Base-by-base conservation (phyloP, 2,797 vertebrate genomes). In the Caiman crocodilus region DNA sequence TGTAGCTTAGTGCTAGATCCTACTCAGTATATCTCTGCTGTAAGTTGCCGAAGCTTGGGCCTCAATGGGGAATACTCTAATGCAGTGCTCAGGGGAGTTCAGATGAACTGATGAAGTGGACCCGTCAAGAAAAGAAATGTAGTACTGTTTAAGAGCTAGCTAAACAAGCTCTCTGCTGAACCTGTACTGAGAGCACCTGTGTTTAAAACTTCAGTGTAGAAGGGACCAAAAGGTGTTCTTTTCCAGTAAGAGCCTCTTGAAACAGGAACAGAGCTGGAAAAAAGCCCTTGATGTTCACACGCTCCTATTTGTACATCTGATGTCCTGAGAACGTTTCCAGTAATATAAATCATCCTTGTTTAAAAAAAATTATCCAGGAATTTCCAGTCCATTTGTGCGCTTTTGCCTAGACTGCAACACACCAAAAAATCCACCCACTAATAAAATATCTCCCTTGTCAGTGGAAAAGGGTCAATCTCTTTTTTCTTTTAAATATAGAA, bases 281-380 rank as follows among this genome's bases (percentile, higher is more conserved):
- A 95, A 76, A 14, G 42, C 42, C 42, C 42, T 50, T 50, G 42
- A 50, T 50, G 42, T 50, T 50, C 42, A 50, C 42, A 50, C 42
- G 42, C 42, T 50, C 42, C 42, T 50, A 50, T 50, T 50, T 50
- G 42, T 50, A 50, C 42, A 50, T 50, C 57, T 92, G 42, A 35
- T 69, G 74, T 88, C 65, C 84, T 83, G 84, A 61, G 92, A 94
- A 84, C 35, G 14, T 90, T 96, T 90, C 84, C 86, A 84, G 83
- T 78, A 85, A 91, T 84, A 96, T 88, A 89, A 84, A 56, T 35
- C 63, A 7, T 77, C 85, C 88, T 82, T 76, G 10, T 58, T 81
- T 55, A 85, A 89, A 84, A 88, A 59, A 92, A 94, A 82, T 84
- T n/a, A 73, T 60, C 25, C 28, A 76, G 21, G 65, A 58, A 4